These are phyloP conservation scores for Colistium nudipinnis DNA, from an alignment of 2,113 vertebrate species.

Conservation along the genomic window DNA sequence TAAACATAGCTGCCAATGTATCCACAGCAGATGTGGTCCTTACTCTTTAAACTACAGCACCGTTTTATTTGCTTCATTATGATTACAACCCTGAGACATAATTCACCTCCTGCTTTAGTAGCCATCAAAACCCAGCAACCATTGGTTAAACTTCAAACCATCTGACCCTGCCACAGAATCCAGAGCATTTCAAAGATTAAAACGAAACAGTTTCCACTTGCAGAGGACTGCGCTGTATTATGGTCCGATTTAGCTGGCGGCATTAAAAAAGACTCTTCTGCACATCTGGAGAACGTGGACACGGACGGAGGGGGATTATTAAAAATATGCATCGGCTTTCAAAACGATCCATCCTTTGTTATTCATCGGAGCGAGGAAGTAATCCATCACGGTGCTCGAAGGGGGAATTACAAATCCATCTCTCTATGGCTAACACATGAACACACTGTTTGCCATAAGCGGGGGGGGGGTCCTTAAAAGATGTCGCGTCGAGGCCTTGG, in stretches of 20 bases:
- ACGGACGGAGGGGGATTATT: background rate
- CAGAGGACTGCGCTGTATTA: no score
- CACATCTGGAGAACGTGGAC: constrained; percentile 57
- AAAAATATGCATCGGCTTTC: constrained; percentile 27
- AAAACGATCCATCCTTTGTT: constrained; percentile 49
- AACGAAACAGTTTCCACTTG: background rate
- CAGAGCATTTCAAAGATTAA: background rate
- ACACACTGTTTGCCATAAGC: background rate
- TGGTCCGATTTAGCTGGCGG: no score
- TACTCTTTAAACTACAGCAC: background rate
- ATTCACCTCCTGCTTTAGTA: background rate
- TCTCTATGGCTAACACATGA: constrained; percentile 31
- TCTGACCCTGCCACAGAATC: background rate
- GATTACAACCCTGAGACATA: background rate
- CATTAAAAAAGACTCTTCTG: constrained; percentile 26
- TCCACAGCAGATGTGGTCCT: no score
- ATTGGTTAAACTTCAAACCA: background rate
- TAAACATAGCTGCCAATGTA: no score
- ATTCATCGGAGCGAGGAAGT: constrained; percentile 54
- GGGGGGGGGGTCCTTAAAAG: constrained; percentile 25
- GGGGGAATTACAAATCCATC: constrained; percentile 49
- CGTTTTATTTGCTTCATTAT: background rate
- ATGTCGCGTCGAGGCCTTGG: background rate
- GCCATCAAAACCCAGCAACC: background rate
- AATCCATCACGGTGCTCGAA: constrained; percentile 47